phyloP scores from a whole-genome alignment of 2,888 invertebrate species.

The Deroplatys truncata region DNA sequence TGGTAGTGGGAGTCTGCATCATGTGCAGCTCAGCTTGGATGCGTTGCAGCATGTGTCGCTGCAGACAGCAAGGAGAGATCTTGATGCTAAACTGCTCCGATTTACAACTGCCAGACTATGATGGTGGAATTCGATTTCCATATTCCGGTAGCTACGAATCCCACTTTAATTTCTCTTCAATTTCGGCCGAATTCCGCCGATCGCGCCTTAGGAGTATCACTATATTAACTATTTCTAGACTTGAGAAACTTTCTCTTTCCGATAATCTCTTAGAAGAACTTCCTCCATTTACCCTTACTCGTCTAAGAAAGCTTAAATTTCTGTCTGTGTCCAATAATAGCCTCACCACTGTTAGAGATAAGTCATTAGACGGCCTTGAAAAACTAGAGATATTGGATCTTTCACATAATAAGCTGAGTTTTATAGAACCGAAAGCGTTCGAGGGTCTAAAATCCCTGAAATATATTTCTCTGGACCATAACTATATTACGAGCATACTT shows the following conservation, averaged over 20 bases:
- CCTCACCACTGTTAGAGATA: not conserved
- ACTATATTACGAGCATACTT: not conserved
- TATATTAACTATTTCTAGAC: not conserved
- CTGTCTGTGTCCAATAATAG: not conserved
- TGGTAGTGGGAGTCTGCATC: not conserved
- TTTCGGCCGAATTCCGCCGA: not conserved
- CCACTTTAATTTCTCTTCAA: not conserved
- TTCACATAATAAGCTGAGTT: not conserved
- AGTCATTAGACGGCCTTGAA: not conserved
- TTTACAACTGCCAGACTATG: not conserved
- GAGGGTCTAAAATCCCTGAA: not conserved
- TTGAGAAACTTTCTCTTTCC: not conserved
- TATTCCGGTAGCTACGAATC: not conserved
- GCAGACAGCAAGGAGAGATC: not conserved
- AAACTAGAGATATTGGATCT: not conserved
- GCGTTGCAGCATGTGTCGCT: not conserved
- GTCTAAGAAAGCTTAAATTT: not conserved
- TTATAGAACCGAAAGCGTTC: not conserved
- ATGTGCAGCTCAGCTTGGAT: not conserved
- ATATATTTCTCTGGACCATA: not conserved
- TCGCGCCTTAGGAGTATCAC: not conserved
- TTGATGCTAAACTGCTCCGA: not conserved
- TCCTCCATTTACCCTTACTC: not conserved
- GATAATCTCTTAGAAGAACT: not conserved
- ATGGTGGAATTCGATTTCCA: not conserved